Base-by-base conservation (phyloP, 2,113 vertebrate species). In the Ivindomyrus marchei region DNA sequence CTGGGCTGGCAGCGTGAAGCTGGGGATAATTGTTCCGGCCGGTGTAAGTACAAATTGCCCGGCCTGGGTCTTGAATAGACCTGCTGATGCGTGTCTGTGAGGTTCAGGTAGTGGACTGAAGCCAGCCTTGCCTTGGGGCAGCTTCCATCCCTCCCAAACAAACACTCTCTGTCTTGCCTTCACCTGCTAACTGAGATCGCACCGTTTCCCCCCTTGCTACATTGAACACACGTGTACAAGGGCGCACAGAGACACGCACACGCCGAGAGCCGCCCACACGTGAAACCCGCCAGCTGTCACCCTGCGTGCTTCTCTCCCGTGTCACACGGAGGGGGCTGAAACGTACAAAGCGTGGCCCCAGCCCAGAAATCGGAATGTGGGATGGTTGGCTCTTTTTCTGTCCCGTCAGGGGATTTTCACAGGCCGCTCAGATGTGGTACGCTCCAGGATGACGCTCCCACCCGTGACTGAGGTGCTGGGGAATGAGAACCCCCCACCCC, bases 1-100 rank as follows among this genome's bases (percentile, higher is more conserved):
- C 95, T 93, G 91, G 92, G 93, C 66, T 92, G 92, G 90, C 92
- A 93, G 90, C 70, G 92, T 92, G 91, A 90, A 93, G 92, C 83
- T 91, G 77, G 77, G 93, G 93, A 94, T 96, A 94, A 95, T 95
- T 94, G 95, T 95, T 92, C 89, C 36, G 92, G 90, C 88, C 92
- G 90, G 93, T 95, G 95, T 95, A 95, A 95, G 92, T 96, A 96
- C 95, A 96, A 96, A 96, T 96, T 94, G 95, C 92, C 89, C 87
- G 90, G 92, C 91, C 91, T 66, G 13, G 89, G 85, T 87, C 90
- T 90, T 94, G 92, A 94, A 94, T 94, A 92, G 93, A 93, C 80
- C 85, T 92, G 93, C 90, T 92, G 93, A 93, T 92, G 90, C 93
- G 90, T 93, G 93, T 93, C 93, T 92, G 91, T 90, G 91, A 93